Percentiles rank a stretch among this genome's conserved stretches.
phyloP scores from a whole-genome alignment of 2,888 invertebrate species.

The Toxonevra muliebris region DNA sequence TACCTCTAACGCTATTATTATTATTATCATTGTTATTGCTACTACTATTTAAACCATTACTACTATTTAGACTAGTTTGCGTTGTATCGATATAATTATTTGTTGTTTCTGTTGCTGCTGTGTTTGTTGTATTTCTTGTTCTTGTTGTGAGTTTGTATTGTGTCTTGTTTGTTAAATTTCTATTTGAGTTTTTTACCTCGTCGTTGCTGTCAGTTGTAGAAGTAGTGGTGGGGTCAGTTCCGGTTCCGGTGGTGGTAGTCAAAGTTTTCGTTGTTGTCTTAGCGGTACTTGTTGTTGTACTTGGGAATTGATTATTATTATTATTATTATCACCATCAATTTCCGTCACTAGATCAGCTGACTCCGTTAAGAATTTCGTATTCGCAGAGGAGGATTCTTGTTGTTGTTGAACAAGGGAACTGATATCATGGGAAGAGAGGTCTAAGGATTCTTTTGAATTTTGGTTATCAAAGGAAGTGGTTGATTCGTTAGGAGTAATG shows the following conservation, averaged over 20 bases:
- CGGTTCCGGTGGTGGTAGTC: conserved; percentile 36
- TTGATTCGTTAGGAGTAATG: conserved; percentile 37
- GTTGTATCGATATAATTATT: conserved; percentile 36
- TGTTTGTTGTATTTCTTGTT: conserved; percentile 43
- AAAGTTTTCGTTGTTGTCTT: conserved; percentile 23
- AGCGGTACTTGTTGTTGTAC: conserved; percentile 36
- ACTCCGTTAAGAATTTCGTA: conserved; percentile 30
- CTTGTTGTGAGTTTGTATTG: conserved; percentile 47
- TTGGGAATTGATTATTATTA: conserved; percentile 26
- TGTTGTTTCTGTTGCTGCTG: conserved; percentile 34
- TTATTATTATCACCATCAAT: conserved; percentile 29
- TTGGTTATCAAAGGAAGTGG: conserved; percentile 34
- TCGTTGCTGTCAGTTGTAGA: conserved; percentile 40
- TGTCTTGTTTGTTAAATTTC: conserved; percentile 40
- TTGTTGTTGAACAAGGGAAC: conserved; percentile 40
- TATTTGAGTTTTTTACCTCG: conserved; percentile 52
- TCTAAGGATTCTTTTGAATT: conserved; percentile 32
- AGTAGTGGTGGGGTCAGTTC: conserved; percentile 40
- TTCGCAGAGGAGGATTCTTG: conserved; percentile 39
- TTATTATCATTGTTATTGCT: conserved; percentile 44
- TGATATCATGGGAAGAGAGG: conserved; percentile 37
- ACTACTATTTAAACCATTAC: conserved; percentile 34
- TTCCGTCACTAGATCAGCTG: conserved; percentile 33
- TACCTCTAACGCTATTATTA: conserved; percentile 46
- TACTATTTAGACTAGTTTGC: conserved; percentile 53